A percentile compares a stretch with the other conserved stretches of the same genome.
phyloP scores from a whole-genome alignment of 2,113 vertebrate genomes.

The Megatriorchis doriae region DNA sequence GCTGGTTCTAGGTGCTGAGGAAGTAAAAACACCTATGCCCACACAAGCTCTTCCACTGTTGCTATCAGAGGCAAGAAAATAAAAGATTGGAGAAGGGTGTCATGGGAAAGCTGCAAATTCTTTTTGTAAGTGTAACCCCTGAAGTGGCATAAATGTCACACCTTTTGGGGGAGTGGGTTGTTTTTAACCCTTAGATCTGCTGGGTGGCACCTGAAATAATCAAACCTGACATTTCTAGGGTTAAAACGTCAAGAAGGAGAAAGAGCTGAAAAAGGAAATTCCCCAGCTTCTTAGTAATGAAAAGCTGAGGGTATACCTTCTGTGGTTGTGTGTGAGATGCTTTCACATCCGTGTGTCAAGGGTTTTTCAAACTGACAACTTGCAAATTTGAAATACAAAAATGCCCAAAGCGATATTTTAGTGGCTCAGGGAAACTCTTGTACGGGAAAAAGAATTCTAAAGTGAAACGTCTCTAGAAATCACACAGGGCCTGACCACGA shows the following conservation, averaged over 20 bases:
- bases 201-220: conserved; percentile 71
- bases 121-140: background rate
- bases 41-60: background rate
- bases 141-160: conserved; percentile 7
- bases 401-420: conserved; percentile 85
- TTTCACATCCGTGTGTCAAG: conserved; percentile 80
- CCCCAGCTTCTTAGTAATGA: conserved; percentile 81
- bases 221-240: conserved; percentile 80
- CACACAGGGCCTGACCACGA: conserved; percentile 97
- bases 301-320: conserved; percentile 82
- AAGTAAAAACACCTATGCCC: background rate
- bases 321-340: conserved; percentile 75
- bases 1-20: background rate
- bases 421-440: conserved; percentile 80
- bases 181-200: conserved; percentile 74
- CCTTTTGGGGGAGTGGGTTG: conserved; percentile 31
- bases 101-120: background rate
- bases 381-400: conserved; percentile 88
- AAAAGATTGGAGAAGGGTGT: background rate
- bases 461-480: conserved; percentile 88
- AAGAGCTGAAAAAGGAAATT: conserved; percentile 81
- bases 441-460: conserved; percentile 78
- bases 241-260: conserved; percentile 79
- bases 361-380: conserved; percentile 86
- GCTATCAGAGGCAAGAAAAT: background rate